Conservation (phyloP, 2,797 vertebrate genomes). For the Sebastes steindachneri region DNA sequence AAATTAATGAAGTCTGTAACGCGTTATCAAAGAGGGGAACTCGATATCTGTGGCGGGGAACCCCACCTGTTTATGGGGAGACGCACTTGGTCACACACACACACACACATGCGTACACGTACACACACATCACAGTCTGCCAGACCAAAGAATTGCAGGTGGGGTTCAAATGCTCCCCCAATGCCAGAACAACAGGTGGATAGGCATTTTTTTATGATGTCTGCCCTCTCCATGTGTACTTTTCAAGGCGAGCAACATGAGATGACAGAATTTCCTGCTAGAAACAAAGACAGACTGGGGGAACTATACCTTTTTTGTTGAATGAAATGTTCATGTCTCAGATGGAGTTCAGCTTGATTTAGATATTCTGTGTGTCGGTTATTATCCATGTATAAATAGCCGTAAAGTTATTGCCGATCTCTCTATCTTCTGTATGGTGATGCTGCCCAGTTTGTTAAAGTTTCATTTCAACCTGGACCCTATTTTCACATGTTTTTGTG, state of each 20-base stretch:
- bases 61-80: conserved; percentile 81
- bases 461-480: fast-evolving
- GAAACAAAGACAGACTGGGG: conserved; percentile 51
- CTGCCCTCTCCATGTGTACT: conserved; percentile 71
- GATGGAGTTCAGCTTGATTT: conserved; percentile 11
- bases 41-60: conserved; percentile 76
- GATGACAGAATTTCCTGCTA: conserved; percentile 73
- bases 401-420: background rate
- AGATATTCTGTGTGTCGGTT: conserved; percentile 23
- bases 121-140: conserved; percentile 44
- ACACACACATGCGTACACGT: conserved; percentile 8
- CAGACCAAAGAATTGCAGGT: conserved; percentile 81
- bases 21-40: conserved; percentile 83
- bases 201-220: conserved; percentile 82
- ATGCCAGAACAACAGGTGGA: conserved; percentile 84
- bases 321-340: conserved; percentile 14
- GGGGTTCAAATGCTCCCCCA: conserved; percentile 77
- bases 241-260: conserved; percentile 80
- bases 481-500: too few relatives aligned
- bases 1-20: conserved; percentile 84
- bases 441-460: background rate
- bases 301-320: conserved; percentile 37
- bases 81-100: conserved; percentile 34
- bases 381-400: background rate
- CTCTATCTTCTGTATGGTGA: background rate